Evolutionary conservation across 2,888 invertebrate genomes (phyloP).

Genomic region (Artemia sinica): DNA sequence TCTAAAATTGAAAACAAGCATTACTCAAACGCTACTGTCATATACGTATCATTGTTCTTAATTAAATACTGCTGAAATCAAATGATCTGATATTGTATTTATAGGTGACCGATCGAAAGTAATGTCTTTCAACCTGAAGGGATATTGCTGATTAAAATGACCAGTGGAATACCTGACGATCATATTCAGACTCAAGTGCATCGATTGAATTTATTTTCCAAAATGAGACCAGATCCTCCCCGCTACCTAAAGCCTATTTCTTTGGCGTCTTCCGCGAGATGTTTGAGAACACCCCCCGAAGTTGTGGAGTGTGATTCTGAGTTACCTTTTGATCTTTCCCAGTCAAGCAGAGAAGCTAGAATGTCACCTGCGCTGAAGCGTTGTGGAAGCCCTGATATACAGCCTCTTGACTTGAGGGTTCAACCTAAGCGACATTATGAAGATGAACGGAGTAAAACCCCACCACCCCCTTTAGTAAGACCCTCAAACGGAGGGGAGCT

Average conservation of each 20-base stretch:
- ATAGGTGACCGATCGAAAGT: too few relatives aligned
- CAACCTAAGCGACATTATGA: conserved; percentile 11
- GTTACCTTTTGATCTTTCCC: conserved; percentile 28
- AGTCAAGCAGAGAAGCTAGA: conserved; percentile 14
- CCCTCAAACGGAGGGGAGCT: conserved; percentile 22
- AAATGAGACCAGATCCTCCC: conserved; percentile 11
- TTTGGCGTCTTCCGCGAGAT: neutral
- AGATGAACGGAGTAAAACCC: conserved; percentile 21
- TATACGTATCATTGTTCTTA: too few relatives aligned
- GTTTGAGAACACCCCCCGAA: neutral
- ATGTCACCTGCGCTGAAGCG: conserved; percentile 23
- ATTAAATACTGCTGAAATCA: too few relatives aligned
- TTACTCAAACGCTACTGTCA: too few relatives aligned
- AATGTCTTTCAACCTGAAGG: too few relatives aligned
- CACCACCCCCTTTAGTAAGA: conserved; percentile 26
- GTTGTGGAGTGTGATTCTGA: conserved; percentile 23
- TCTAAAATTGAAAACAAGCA: too few relatives aligned
- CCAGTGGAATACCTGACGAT: conserved; percentile 7
- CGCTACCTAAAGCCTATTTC: neutral
- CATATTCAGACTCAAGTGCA: conserved; percentile 3
- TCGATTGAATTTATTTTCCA: conserved; percentile 9
- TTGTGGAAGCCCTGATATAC: conserved; percentile 14
- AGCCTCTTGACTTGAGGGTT: conserved; percentile 20
- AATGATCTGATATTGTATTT: too few relatives aligned
- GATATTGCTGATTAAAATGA: neutral